These are phyloP conservation scores for Zosterops japonicus DNA, from an alignment of 2,113 vertebrate genomes.

Conservation along the genomic window DNA sequence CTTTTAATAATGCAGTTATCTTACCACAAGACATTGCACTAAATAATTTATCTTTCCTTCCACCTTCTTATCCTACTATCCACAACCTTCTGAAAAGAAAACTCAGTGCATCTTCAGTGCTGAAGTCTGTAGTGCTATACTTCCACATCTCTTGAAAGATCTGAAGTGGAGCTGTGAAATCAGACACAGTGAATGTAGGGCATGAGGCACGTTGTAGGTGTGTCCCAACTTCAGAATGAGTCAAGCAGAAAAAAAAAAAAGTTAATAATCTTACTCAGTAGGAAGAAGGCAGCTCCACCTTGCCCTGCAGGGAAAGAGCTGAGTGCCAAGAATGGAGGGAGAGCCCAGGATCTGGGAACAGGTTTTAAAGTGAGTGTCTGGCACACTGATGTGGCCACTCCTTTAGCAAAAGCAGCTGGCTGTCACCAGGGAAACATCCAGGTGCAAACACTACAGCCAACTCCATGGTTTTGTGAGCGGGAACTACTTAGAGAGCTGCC, in stretches of 20 bases:
- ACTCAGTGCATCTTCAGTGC: not conserved
- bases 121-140: not conserved
- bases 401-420: not conserved
- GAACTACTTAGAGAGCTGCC: not conserved
- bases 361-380: not conserved
- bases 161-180: not conserved
- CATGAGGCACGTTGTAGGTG: not conserved
- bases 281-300: conserved; percentile 5
- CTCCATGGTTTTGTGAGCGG: not conserved
- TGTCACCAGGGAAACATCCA: not conserved
- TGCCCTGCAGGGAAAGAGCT: not conserved
- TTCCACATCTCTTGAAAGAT: not conserved
- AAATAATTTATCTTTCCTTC: not conserved
- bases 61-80: not conserved
- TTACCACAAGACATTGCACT: not conserved
- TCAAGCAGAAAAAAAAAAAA: not conserved
- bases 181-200: fast-evolving
- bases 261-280: not conserved
- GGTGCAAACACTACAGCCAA: not conserved
- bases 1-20: not conserved
- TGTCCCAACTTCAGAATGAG: not conserved
- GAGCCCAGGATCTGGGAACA: not conserved
- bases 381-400: not conserved
- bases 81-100: conserved; percentile 13
- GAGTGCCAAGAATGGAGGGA: not conserved